Percentiles rank a stretch among this genome's conserved stretches.
phyloP scores from a whole-genome alignment of 2,113 vertebrate species.

The Fulica atra region DNA sequence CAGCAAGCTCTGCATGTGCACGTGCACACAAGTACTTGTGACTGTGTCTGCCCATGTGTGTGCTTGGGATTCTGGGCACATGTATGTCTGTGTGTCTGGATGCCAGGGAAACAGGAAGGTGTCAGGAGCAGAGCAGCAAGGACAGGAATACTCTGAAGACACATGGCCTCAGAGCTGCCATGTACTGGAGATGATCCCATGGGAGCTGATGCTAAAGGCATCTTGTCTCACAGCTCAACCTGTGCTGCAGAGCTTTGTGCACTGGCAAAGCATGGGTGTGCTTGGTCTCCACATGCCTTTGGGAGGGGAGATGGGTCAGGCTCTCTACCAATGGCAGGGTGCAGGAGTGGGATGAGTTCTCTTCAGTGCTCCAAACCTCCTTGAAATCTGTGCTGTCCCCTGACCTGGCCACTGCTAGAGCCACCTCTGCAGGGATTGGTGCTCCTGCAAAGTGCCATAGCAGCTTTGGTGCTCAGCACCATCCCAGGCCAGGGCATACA shows the following conservation, averaged over 20 bases:
- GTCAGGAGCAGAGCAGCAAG: neutral
- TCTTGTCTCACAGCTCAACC: neutral
- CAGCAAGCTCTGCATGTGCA: neutral
- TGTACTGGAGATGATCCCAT: neutral
- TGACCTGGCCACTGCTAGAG: neutral
- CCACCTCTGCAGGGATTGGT: neutral
- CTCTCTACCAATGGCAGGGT: rapidly evolving
- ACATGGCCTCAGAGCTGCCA: neutral
- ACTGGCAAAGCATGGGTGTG: neutral
- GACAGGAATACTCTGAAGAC: neutral
- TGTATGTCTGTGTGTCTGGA: rapidly evolving
- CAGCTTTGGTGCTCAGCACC: neutral
- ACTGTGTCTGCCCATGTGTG: neutral
- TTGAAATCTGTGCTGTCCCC: neutral
- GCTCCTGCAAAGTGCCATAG: neutral
- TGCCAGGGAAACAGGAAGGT: neutral
- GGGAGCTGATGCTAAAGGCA: neutral
- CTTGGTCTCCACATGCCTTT: neutral
- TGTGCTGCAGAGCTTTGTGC: neutral
- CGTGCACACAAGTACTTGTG: no score
- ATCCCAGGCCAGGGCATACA: neutral
- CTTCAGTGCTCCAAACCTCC: neutral
- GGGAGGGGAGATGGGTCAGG: neutral
- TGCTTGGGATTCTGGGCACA: neutral
- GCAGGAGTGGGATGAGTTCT: rapidly evolving